Percentiles rank a stretch among this genome's conserved stretches.
Evolutionary conservation across 2,888 invertebrate species (phyloP).

Genomic region (Erebia ligea): DNA sequence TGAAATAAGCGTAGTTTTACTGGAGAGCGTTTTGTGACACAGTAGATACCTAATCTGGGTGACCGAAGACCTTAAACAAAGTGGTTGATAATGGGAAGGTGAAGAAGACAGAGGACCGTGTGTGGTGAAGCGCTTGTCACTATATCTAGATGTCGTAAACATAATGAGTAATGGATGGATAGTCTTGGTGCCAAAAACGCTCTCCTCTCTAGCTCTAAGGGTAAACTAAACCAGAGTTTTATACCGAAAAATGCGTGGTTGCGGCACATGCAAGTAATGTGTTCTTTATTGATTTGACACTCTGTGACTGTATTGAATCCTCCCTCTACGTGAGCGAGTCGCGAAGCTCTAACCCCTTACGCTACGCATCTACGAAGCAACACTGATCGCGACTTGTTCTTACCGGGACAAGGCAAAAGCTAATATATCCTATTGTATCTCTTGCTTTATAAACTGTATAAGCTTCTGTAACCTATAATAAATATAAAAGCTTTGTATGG

Average conservation of each 20-base stretch:
- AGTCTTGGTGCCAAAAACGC: too few species aligned
- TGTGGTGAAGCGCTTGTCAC: too few species aligned
- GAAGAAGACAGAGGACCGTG: too few species aligned
- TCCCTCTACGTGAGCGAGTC: conserved; percentile 62
- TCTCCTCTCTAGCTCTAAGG: neutral
- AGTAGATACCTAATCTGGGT: neutral
- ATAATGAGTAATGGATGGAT: too few species aligned
- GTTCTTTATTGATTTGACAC: conserved; percentile 8
- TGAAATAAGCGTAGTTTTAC: neutral
- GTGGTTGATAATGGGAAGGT: too few species aligned
- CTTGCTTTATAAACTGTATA: conserved; percentile 26
- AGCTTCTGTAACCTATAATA: conserved; percentile 33
- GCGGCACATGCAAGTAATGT: neutral
- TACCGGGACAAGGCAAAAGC: conserved; percentile 40
- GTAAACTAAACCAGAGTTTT: neutral
- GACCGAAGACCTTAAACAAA: too few species aligned
- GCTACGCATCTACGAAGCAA: conserved; percentile 69
- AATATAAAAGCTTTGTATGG: conserved; percentile 61
- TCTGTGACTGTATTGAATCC: conserved; percentile 74
- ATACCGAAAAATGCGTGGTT: neutral
- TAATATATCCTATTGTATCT: conserved; percentile 24
- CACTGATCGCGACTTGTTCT: conserved; percentile 52
- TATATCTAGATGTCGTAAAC: too few species aligned
- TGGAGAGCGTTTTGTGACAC: neutral
- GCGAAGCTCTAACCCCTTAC: conserved; percentile 63